Base-by-base conservation (phyloP, 2,113 vertebrate genomes). In the Microtus richardsoni region DNA sequence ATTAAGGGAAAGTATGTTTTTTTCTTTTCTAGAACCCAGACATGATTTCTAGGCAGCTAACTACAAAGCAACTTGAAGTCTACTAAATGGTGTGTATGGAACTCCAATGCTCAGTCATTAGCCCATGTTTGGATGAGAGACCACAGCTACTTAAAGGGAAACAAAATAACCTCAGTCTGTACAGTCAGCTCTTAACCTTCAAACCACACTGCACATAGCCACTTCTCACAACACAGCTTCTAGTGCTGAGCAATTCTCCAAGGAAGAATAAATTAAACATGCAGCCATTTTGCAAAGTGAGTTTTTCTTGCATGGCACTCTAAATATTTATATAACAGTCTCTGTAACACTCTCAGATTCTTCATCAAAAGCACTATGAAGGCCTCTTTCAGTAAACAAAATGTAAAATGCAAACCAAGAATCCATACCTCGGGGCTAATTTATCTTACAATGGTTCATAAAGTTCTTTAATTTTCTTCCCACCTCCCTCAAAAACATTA, bases 211-310 rank as follows among this genome's bases (percentile, higher is more conserved):
- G 21, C 39, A 92, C 3, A 82, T 26, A 97, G 95, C 89, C 96
- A 89, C 12, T 94, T 84, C 97, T 98, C 98, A 89, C 82, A 91
- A 54, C 79, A 49, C 22, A 95, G 30, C 95, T 97, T 97, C 89
- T 89, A 93, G 68, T 47, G 79, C 91, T 83, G 78, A 97, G 78
- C 71, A 95, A 80, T 96, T 91, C 54, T 95, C 89, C 71, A 95
- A 89, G 84, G 82, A 94, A 95, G 70, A 93, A 68, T 71, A 97
- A 96, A 97, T 16, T 91, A 98, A 98, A 95, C 36, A 94, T 7
- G 90, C 13, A 71, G 86, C 74, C 86, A 94, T 91, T 98, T 98
- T 97, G 93, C 96, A 98, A 98, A 98, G 82, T 91, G 41, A 58
- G 22, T 97, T 92, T 78, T 80, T 92, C 54, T 94, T 68, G 49